Evolutionary conservation across 2,888 invertebrate genomes (phyloP), one percentile per base, ranked within the genome.

Genomic region (Drosophila kokeensis): DNA sequence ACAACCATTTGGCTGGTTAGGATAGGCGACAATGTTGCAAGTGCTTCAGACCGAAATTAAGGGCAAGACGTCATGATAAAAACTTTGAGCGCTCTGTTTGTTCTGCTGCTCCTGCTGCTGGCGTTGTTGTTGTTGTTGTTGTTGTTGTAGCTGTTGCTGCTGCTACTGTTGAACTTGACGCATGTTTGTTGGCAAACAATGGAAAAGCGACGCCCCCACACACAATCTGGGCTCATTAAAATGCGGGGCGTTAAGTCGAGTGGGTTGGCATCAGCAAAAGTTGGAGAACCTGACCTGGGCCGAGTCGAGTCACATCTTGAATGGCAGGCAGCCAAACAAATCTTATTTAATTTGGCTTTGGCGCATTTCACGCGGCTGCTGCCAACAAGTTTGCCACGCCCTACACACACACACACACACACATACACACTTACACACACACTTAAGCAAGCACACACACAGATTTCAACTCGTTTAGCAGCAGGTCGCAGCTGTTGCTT

Each of bases 331-430:
- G 86, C 83, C 90, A 87, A 87, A 87, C 90, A 87, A 90, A 87
- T 87, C 90, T 87, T 87, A 87, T 88, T 87, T 87, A 87, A 87
- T 87, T 87, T 87, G 90, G 83, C 83, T 87, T 89, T 82, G 88
- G 74, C 83, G 86, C 76, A 75, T 86, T 73, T 73, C 76, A 75
- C 76, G 73, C 78, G 77, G 77, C 77, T 79, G 78, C 81, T 78
- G 81, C 84, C 82, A 89, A 75, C 74, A 63, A 89, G 66, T 61
- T 69, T 64, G 54, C 69, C 29, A 32, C 58, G 34, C 36, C 38
- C 13, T 49, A 29, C 48, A 21, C 54, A 29, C 48, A 21, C 48
- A 21, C 54, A 29, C 48, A 21, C 36, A 8, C 29, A 34, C 24
- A 52, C 27, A 52, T n/a, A 53, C 49, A 48, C 50, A 59, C 24